Base-by-base conservation (phyloP, 2,797 vertebrate genomes). In the Alfaro cultratus region DNA sequence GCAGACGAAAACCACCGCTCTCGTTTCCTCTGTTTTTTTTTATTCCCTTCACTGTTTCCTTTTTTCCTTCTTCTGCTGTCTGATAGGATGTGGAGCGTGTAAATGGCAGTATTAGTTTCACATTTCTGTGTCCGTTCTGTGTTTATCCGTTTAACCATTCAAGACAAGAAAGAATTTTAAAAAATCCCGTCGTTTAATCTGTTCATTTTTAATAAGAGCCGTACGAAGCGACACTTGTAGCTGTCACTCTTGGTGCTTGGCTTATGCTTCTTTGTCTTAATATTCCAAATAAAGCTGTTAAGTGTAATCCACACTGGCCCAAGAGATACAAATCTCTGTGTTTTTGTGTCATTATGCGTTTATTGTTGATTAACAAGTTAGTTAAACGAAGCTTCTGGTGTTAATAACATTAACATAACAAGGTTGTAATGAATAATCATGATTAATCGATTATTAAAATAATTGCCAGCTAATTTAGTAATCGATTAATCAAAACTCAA, bases 251-350 rank as follows among this genome's bases (percentile, higher is more conserved):
- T 95, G 95, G 95, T 96, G 96, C 96, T 96, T 96, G 94, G 95
- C 95, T 94, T 95, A 93, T 94, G 95, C 95, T 96, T 96, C 93
- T 95, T 96, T 96, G 95, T 96, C 96, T 97, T 97, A 97, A 96
- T 96, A 96, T 95, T 96, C 95, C 94, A 95, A 95, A 96, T 96
- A 96, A 96, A 96, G 95, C 91, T 93, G 92, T 96, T 95, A 94
- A 96, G 94, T 96, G 94, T 96, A 95, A 94, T 92, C 93, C 89
- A 93, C 93, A 90, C 86, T 85, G 87, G 87, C 83, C 87, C 85
- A 36, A 87, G 80, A 88, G 84, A 91, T 87, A 79, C 83, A 72
- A 45, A 46, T 5, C 34, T 39, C 18, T 41, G 64, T 72, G 26
- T 71, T 72, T 83, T 31, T 62, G 68, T 80, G 78, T 74, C 36